Percentiles rank a stretch among this genome's conserved stretches.
These are phyloP conservation scores for Epistrophe eligans DNA, from an alignment of 2,888 invertebrate species.

Conservation along the genomic window DNA sequence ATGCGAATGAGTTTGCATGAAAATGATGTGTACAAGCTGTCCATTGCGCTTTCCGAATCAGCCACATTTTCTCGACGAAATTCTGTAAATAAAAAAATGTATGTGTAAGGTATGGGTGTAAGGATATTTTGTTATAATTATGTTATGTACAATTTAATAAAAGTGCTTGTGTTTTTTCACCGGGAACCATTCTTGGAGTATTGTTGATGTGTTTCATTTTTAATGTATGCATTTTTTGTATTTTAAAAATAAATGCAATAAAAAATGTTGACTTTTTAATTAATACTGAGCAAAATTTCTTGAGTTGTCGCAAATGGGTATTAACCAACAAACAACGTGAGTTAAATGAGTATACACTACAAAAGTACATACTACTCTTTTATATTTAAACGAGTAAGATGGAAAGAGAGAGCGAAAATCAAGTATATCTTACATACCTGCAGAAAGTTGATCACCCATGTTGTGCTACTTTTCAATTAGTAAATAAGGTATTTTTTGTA, in stretches of 20 bases:
- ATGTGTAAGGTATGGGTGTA: background rate
- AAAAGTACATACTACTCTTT: background rate
- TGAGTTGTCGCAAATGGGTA: background rate
- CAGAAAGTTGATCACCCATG: constrained; percentile 65
- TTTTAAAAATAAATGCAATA: background rate
- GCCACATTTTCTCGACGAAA: constrained; percentile 84
- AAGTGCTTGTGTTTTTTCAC: background rate
- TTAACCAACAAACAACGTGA: constrained; percentile 22
- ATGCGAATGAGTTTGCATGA: constrained; percentile 92
- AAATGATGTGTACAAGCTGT: constrained; percentile 86
- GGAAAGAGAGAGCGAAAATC: background rate
- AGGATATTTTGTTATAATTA: too few species aligned
- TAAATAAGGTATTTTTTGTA: background rate
- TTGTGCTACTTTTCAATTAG: background rate
- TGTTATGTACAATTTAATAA: background rate
- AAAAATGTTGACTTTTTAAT: background rate
- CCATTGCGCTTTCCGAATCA: constrained; percentile 82
- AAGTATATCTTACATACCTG: constrained; percentile 51
- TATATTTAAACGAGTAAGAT: background rate
- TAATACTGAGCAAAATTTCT: background rate
- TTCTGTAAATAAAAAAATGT: constrained; percentile 83
- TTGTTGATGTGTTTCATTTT: background rate
- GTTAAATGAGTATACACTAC: background rate
- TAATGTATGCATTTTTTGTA: background rate
- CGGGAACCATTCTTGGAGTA: background rate